phyloP scores from a whole-genome alignment of 2,113 vertebrate genomes.

The Delphinapterus leucas region DNA sequence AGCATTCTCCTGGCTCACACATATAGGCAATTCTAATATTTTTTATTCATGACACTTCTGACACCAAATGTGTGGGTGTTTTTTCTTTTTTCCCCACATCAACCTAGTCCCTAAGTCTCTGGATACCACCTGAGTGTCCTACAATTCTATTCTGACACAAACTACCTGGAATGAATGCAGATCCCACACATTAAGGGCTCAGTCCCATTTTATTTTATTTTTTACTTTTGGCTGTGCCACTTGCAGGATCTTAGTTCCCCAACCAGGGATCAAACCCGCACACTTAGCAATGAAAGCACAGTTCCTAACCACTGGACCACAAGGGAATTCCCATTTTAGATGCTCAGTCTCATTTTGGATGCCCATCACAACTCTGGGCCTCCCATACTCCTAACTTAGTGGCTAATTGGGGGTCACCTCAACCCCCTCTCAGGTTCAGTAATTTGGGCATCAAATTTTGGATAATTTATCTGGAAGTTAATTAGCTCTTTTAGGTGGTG shows the following conservation, averaged over 20 bases:
- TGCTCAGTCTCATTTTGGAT: not conserved
- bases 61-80: not conserved
- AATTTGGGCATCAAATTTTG: not conserved
- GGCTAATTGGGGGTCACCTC: not conserved
- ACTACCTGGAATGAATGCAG: not conserved
- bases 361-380: too few species aligned
- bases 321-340: not conserved
- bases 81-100: not conserved
- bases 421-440: not conserved
- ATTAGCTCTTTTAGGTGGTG: not conserved
- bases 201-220: too few species aligned
- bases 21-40: fast-evolving
- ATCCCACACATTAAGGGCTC: not conserved
- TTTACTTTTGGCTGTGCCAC: not conserved
- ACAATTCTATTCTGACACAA: not conserved
- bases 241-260: not conserved
- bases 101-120: not conserved
- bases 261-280: not conserved
- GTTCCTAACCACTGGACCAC: not conserved
- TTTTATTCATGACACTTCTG: not conserved
- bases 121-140: not conserved
- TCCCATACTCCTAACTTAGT: not conserved
- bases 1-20: not conserved
- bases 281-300: not conserved
- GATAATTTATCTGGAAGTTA: slow-evolving; percentile 12